Evolutionary conservation across 2,888 invertebrate species (phyloP).

Genomic region (Pristionchus mayeri): DNA sequence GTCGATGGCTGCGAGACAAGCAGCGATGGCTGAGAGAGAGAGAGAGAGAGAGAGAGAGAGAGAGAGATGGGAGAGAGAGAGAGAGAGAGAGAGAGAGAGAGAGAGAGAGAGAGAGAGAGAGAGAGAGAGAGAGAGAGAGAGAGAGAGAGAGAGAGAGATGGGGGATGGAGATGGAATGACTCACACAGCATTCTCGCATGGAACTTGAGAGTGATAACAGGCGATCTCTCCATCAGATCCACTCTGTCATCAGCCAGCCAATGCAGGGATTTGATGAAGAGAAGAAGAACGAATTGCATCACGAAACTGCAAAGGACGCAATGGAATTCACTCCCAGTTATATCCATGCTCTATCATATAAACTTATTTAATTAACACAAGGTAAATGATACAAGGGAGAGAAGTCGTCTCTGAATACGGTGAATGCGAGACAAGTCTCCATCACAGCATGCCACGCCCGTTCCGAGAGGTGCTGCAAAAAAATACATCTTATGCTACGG

Average conservation of each 20-base stretch:
- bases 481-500: no score
- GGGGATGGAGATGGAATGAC: slow-evolving; percentile 67
- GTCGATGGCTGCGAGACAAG: slow-evolving; percentile 88
- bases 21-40: slow-evolving; percentile 82
- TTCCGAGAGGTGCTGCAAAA: slow-evolving; percentile 92
- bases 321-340: no score
- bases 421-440: slow-evolving; percentile 99
- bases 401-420: slow-evolving; percentile 87
- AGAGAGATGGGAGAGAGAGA: no score
- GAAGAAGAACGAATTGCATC: slow-evolving; percentile 92
- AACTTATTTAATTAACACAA: no score
- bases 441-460: slow-evolving; percentile 99
- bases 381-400: slow-evolving; percentile 80
- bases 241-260: slow-evolving; percentile 99
- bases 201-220: slow-evolving; percentile 94
- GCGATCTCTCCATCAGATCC: slow-evolving; percentile 99
- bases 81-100: background rate
- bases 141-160: no score
- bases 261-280: slow-evolving; percentile 95
- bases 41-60: background rate
- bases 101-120: no score
- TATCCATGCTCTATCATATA: no score
- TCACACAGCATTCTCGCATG: slow-evolving; percentile 89
- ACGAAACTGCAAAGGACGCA: slow-evolving; percentile 83
- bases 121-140: no score